Evolutionary conservation across 2,113 vertebrate species (phyloP).

Genomic region (Carettochelys insculpta): DNA sequence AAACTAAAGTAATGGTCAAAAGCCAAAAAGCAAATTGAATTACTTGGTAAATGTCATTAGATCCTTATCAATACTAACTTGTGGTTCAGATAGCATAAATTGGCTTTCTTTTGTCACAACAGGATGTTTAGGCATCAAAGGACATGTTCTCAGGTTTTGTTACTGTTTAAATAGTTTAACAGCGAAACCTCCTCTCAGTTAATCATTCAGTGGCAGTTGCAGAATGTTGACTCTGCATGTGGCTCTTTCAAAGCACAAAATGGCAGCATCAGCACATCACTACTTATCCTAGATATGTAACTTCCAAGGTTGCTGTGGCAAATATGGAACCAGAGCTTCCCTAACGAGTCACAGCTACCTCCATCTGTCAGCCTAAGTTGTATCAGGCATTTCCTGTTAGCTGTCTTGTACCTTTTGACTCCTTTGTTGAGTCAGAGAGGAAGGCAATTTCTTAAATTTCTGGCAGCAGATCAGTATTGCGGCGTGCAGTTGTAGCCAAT

Average conservation of each 20-base stretch:
- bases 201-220: slow-evolving; percentile 20
- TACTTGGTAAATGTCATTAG: neutral
- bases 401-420: neutral
- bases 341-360: slow-evolving; percentile 27
- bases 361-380: slow-evolving; percentile 27
- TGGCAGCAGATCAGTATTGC: slow-evolving; percentile 17
- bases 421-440: neutral
- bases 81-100: neutral
- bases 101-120: neutral
- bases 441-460: slow-evolving; percentile 37
- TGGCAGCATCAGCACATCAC: slow-evolving; percentile 34
- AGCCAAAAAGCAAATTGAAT: neutral
- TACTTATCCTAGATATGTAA: slow-evolving; percentile 41
- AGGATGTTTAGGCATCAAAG: neutral
- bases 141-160: neutral
- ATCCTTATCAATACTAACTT: neutral
- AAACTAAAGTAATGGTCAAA: neutral
- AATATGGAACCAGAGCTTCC: slow-evolving; percentile 41
- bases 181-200: neutral
- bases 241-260: slow-evolving; percentile 39
- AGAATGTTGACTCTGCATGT: slow-evolving; percentile 18
- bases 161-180: neutral
- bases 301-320: slow-evolving; percentile 53
- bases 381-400: slow-evolving; percentile 55
- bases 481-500: neutral